Conservation (phyloP, 2,797 vertebrate species). For the Hapalemur alaotrensis region DNA sequence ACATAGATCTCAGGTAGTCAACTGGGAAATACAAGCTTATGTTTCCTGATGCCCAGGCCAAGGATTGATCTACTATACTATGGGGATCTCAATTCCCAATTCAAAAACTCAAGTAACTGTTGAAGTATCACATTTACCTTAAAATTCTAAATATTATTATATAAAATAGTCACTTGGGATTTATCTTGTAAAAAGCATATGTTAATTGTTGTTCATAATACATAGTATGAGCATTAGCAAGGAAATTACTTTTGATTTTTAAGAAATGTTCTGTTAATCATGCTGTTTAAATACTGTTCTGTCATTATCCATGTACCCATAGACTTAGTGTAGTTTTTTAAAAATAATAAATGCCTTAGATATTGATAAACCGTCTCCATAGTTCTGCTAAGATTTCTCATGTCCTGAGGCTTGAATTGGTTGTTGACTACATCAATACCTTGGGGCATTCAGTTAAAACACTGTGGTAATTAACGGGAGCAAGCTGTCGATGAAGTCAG, state of each 20-base stretch:
- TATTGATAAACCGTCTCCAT: conserved; percentile 45
- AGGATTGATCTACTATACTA: neutral
- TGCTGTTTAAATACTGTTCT: neutral
- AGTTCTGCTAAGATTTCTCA: neutral
- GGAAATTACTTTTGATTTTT: neutral
- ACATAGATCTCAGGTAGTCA: neutral
- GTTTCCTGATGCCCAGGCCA: neutral
- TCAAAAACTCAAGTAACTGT: neutral
- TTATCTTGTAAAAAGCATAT: neutral
- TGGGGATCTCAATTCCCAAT: neutral
- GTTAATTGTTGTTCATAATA: neutral
- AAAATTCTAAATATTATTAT: neutral
- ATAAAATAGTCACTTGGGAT: neutral
- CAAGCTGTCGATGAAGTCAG: conserved; percentile 40
- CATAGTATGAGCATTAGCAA: neutral
- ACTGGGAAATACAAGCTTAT: neutral
- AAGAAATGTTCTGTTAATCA: neutral
- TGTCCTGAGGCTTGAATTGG: neutral
- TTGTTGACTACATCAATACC: neutral
- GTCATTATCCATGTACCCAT: neutral
- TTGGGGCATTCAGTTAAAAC: conserved; percentile 42
- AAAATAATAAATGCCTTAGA: conserved; percentile 44
- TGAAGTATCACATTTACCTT: neutral
- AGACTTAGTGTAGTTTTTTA: neutral
- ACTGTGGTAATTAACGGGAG: conserved; percentile 40